Base-by-base conservation (phyloP, 2,888 invertebrate species). In the Operophtera brumata region DNA sequence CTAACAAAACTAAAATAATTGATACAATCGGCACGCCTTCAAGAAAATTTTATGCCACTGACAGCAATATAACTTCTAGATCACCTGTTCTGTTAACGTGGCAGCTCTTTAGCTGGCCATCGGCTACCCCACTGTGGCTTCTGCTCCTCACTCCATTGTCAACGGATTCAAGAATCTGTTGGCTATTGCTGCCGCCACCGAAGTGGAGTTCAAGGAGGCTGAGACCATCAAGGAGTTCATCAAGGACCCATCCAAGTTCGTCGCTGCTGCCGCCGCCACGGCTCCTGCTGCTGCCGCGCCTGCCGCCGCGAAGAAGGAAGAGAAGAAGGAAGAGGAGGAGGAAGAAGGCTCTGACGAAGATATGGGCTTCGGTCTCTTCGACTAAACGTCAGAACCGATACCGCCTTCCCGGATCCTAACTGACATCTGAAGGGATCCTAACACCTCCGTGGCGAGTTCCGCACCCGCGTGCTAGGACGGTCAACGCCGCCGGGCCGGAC, bases 121-220 rank as follows among this genome's bases (percentile, higher is more conserved):
- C 79, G 96, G 97, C 61, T 99, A 99, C 91, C 99, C 99, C 62
- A 99, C 99, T 11, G 90, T 97, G 65, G 99, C 98, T 39, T 99
- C 99, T 47, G 98, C 94, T 41, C 99, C 99, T 54, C 99, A 99
- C 92, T 97, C 97, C 87, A 93, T 99, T 77, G 96, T 96, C 88
- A 98, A 99, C 78, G 99, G 99, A 64, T 97, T 99, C 94, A 99
- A 97, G 93, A 99, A 98, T 90, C 91, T 99, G 78, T 92, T 99
- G 92, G 97, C 99, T 65, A 91, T 99, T 76, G 99, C 99, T 73
- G 98, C 98, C 53, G 96, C 94, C 74, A 99, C 99, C 51, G 98
- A 99, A 60, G 94, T 99, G 64, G 95, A 96, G 61, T 99, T 99
- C 92, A 94, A 96, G 84, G 96, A 99, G 89, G 99, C 99, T 41